Evolutionary conservation across 2,113 vertebrate species (phyloP), one percentile per base, ranked within the genome.

Genomic region (Sciurus niger): DNA sequence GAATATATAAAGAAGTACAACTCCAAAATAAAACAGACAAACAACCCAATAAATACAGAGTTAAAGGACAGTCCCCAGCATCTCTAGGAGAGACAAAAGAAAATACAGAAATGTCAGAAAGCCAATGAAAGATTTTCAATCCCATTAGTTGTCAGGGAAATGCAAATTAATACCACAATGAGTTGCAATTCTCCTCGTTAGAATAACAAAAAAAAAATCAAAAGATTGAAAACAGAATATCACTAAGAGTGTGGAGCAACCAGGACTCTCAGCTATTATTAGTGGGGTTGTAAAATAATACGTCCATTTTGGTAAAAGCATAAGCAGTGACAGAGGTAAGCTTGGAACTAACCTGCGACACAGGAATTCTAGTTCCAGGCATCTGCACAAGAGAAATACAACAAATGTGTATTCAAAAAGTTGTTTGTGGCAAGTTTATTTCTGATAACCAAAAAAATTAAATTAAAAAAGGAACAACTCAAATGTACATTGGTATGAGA

Each of bases 1-100:
- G 77, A 77, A 77, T 70, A 72, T 83, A 63, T 77, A 94, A 96
- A 92, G 95, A 96, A 67, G 53, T 70, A 65, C 70, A 48, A 46
- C 28, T 46, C 43, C 32, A 8, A 79, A 83, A 89, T 84, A 79
- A 84, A 89, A n/a, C 22, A 76, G 67, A 58, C 14, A 60, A 90
- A 89, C 30, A 70, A 72, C 58, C 22, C 51, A 92, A 92, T 88
- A 94, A 94, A 88, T 65, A 72, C 6, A 46, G 14, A 73, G 84
- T 65, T 40, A 73, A 70, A 93, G 55, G 55, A 73, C 46, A 77
- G 13, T 53, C 58, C 53, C 3, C 10, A 53, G 43, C n/a, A 20
- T 85, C 67, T 90, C n/a, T 40, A 48, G 32, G 51, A 78, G 73
- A 85, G 80, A 74, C 43, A 90, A 68, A 53, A 13, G 65, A 53